Evolutionary conservation across 2,113 vertebrate species (phyloP).

Genomic region (Jacana jacana): DNA sequence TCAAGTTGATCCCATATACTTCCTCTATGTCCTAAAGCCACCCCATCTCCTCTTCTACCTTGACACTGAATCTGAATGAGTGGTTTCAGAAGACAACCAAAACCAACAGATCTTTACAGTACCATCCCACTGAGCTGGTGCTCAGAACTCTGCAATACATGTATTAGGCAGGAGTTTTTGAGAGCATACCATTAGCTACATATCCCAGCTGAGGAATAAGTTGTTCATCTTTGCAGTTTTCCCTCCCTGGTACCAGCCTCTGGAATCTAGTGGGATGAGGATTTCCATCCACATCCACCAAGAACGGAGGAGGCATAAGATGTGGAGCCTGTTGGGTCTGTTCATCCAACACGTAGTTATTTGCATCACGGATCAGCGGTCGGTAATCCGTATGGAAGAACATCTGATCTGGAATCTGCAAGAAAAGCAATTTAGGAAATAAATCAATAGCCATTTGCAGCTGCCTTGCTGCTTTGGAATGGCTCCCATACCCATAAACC

Average conservation of each 20-base stretch:
- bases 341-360: slow-evolving; percentile 97
- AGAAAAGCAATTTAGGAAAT: not conserved
- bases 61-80: not conserved
- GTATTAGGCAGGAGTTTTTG: not conserved
- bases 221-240: slow-evolving; percentile 96
- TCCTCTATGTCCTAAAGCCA: not conserved
- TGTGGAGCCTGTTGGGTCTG: slow-evolving; percentile 99
- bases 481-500: not conserved
- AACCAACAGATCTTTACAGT: not conserved
- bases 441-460: slow-evolving; percentile 8
- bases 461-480: slow-evolving; percentile 9
- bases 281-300: slow-evolving; percentile 97
- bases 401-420: slow-evolving; percentile 98
- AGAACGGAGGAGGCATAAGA: slow-evolving; percentile 96
- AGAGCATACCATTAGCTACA: slow-evolving; percentile 89
- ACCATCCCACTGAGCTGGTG: not conserved
- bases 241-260: slow-evolving; percentile 93
- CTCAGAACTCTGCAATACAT: not conserved
- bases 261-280: slow-evolving; percentile 92
- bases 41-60: not conserved
- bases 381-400: slow-evolving; percentile 99
- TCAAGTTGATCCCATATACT: not conserved
- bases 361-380: slow-evolving; percentile 94
- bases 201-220: slow-evolving; percentile 97
- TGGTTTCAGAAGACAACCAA: not conserved